A percentile compares a stretch with the other conserved stretches of the same genome.
Conservation (phyloP, 2,797 vertebrate genomes). For the Myiotriccus ornatus region DNA sequence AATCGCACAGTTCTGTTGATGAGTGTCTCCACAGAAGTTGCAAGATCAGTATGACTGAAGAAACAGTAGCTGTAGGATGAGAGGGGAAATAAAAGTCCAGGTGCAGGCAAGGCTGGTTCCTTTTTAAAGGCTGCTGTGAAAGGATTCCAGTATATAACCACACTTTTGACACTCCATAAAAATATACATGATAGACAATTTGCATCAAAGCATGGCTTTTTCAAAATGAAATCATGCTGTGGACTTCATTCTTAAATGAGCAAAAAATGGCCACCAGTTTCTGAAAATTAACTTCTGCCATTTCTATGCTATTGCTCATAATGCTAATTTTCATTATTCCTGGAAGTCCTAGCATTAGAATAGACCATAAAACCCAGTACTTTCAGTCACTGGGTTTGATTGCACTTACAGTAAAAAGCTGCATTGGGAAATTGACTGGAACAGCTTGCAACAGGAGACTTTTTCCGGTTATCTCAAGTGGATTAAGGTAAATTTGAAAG, state of each 20-base stretch:
- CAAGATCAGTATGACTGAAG: not conserved
- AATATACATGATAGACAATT: not conserved
- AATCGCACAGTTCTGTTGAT: not conserved
- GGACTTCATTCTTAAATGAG: not conserved
- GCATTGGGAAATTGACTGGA: not conserved
- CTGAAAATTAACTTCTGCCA: not conserved
- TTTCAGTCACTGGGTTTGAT: constrained; percentile 1
- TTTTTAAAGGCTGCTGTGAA: not conserved
- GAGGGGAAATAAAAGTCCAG: not conserved
- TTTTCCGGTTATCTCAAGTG: constrained; percentile 37
- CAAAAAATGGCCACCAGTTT: not conserved
- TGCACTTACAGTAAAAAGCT: constrained; percentile 20
- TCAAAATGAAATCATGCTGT: not conserved
- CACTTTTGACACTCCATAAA: not conserved
- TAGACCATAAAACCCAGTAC: constrained; percentile 9
- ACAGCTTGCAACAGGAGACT: not conserved
- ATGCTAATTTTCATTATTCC: not conserved
- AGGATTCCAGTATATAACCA: not conserved
- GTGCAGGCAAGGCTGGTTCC: not conserved
- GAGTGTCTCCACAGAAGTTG: not conserved
- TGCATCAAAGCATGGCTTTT: not conserved
- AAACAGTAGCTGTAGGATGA: not conserved
- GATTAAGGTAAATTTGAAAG: constrained; percentile 8
- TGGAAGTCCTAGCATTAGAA: constrained; percentile 9
- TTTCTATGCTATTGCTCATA: not conserved